These are phyloP conservation scores for Hystrix cristata DNA, from an alignment of 2,113 vertebrate genomes.

Conservation along the genomic window DNA sequence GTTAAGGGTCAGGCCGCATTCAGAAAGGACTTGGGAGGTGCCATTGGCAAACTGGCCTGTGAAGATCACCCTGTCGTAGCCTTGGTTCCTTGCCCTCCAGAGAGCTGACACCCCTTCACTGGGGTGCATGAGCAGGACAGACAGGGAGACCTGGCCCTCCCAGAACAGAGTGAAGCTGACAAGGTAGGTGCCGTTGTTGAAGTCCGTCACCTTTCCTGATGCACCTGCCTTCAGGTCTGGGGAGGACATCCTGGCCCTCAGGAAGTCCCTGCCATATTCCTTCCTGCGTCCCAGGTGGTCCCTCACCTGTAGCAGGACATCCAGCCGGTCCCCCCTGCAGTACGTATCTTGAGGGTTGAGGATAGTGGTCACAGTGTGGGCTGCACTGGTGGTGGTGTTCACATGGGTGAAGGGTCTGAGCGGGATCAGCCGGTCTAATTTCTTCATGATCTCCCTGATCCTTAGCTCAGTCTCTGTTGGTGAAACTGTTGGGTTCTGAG, in stretches of 20 bases:
- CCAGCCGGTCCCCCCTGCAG: constrained; percentile 75
- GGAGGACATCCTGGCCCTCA: constrained; percentile 77
- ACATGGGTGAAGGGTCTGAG: constrained; percentile 16
- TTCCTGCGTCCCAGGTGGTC: constrained; percentile 77
- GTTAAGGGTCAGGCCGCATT: constrained; percentile 75
- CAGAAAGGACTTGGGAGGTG: background rate
- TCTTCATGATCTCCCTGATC: constrained; percentile 22
- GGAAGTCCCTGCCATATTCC: constrained; percentile 80
- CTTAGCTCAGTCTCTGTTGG: constrained; percentile 14
- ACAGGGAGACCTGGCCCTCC: constrained; percentile 73
- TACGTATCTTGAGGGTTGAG: constrained; percentile 39
- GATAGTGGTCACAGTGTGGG: constrained; percentile 58
- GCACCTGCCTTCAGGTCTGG: constrained; percentile 69
- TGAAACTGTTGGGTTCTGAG: background rate
- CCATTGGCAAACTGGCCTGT: constrained; percentile 73
- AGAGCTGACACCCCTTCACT: constrained; percentile 80
- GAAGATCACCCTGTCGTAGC: constrained; percentile 76
- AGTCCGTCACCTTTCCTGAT: constrained; percentile 75
- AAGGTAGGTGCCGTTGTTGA: constrained; percentile 80
- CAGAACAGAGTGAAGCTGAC: constrained; percentile 82
- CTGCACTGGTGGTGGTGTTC: constrained; percentile 68
- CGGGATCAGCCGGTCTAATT: constrained; percentile 71
- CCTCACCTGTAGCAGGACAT: constrained; percentile 61
- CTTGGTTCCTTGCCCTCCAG: constrained; percentile 80
- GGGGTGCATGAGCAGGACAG: constrained; percentile 81